Conservation (phyloP, 30 jellyfish, hydroid and myxozoan genomes). For the Aurelia aurita region DNA sequence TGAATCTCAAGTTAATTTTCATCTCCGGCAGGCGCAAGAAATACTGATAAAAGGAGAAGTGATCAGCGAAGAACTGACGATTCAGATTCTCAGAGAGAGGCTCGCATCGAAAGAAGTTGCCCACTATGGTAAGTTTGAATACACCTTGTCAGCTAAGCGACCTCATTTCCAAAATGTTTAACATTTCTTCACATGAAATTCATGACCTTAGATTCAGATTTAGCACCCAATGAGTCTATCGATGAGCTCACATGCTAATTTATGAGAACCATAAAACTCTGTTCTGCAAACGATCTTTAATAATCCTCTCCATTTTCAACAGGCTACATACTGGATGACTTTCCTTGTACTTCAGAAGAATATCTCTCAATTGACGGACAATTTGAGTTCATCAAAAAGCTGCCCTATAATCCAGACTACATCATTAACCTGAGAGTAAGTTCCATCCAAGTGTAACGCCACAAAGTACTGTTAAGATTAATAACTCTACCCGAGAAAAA, state of each 20-base stretch:
- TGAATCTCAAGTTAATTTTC: not conserved
- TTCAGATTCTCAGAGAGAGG: slow-evolving; percentile 74
- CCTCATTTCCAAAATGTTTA: no score
- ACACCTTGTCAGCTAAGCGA: no score
- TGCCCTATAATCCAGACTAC: slow-evolving; percentile 83
- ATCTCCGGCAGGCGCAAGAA: slow-evolving; percentile 82
- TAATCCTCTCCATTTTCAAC: not conserved
- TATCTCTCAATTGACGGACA: slow-evolving; percentile 74
- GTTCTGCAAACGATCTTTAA: no score
- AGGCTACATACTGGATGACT: slow-evolving; percentile 93
- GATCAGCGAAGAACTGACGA: slow-evolving; percentile 73
- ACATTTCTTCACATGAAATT: no score
- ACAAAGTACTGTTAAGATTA: no score
- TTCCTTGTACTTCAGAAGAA: slow-evolving; percentile 70
- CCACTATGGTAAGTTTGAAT: slow-evolving; percentile 78
- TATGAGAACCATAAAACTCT: no score
- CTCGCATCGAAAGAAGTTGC: slow-evolving; percentile 80
- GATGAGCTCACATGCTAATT: no score
- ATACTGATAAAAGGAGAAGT: slow-evolving; percentile 76
- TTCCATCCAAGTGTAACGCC: not conserved
- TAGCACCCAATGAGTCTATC: no score
- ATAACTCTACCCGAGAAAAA: no score
- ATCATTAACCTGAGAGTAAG: slow-evolving; percentile 85
- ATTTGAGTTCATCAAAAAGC: slow-evolving; percentile 61
- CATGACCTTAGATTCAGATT: no score